Conservation (phyloP, 1,140 invertebrate species). For the Rhizoglyphus robini region DNA sequence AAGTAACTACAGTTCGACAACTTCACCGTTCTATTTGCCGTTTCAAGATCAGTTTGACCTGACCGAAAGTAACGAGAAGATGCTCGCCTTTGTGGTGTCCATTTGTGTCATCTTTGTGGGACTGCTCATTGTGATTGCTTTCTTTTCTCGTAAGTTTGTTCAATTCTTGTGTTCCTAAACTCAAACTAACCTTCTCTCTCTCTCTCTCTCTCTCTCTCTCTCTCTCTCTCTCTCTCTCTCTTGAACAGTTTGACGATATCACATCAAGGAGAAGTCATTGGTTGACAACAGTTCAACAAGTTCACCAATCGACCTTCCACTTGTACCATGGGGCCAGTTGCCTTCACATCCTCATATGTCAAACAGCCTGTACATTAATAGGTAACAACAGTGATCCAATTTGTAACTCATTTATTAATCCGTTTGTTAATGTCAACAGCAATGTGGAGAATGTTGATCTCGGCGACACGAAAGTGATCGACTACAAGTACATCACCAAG, state of each 20-base stretch:
- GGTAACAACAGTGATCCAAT: conserved; percentile 4
- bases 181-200: conserved; percentile 2
- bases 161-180: background rate
- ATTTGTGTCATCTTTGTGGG: background rate
- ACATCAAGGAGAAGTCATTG: conserved; percentile 10
- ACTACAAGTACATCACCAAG: conserved; percentile 59
- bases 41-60: background rate
- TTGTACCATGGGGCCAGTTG: conserved; percentile 12
- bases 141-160: background rate
- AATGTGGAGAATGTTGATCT: conserved; percentile 47
- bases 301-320: background rate
- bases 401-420: background rate
- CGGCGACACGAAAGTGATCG: conserved; percentile 63
- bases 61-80: background rate
- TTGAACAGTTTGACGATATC: conserved; percentile 1
- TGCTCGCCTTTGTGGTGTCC: background rate
- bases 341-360: conserved; percentile 20
- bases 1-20: conserved; percentile 51
- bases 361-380: conserved; percentile 18
- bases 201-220: background rate
- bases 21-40: conserved; percentile 37
- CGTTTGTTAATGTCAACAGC: conserved; percentile 25
- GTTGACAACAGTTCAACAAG: background rate
- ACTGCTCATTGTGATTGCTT: background rate
- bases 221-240: too few species aligned